Conservation (phyloP, 53 echinoderm and acorn worm species). For the Stichopus horrens region DNA sequence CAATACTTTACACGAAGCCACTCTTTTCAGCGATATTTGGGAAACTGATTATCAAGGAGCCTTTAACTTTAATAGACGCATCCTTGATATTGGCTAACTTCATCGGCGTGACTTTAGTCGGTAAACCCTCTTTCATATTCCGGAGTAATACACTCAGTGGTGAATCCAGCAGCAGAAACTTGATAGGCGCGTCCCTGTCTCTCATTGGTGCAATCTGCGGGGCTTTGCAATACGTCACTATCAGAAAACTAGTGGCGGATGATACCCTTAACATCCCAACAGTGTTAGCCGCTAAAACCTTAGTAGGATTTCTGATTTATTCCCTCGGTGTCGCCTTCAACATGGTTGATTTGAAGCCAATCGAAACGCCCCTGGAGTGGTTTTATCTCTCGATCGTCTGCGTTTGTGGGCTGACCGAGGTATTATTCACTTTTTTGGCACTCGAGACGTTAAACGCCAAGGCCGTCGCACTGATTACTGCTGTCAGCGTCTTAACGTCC, state of each 20-base stretch:
- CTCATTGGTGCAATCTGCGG: constrained; percentile 1
- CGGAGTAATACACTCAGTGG: neutral
- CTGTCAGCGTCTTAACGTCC: constrained; percentile 6
- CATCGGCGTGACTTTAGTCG: neutral
- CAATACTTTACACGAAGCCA: constrained; percentile 21
- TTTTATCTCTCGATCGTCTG: neutral
- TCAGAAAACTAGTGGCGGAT: neutral
- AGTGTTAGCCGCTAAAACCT: neutral
- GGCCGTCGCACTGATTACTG: constrained; percentile 7
- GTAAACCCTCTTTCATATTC: constrained; percentile 21
- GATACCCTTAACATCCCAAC: neutral
- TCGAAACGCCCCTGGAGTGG: neutral
- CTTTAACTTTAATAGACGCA: neutral
- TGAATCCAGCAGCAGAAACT: neutral
- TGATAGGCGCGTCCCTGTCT: neutral
- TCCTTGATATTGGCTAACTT: constrained; percentile 7
- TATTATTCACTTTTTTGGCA: neutral
- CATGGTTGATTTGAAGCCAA: neutral
- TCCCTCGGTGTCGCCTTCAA: neutral
- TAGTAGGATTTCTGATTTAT: neutral
- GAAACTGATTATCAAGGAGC: neutral
- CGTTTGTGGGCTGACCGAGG: neutral
- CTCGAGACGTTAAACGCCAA: constrained; percentile 1
- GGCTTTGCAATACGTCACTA: constrained; percentile 9
- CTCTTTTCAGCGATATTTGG: constrained; percentile 5